Base-by-base conservation (phyloP, 2,113 vertebrate species). In the Microtus richardsoni region DNA sequence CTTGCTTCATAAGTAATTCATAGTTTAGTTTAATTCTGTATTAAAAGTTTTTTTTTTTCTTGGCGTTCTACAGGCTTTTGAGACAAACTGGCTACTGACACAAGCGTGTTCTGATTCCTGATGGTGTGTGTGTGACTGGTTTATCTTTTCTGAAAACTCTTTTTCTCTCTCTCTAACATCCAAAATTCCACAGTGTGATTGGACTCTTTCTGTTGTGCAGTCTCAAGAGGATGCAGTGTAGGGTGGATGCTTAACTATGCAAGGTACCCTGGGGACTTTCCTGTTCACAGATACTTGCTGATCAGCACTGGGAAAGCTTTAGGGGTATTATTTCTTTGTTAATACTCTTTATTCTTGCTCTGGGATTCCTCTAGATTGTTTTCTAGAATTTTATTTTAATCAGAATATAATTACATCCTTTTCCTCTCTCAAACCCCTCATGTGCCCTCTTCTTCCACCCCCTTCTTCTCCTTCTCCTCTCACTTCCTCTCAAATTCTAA, bases 91-190 rank as follows among this genome's bases (percentile, higher is more conserved):
- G 3, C 36, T 77, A 0, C 85, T 89, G 71, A 66, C 64, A 80
- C 30, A 7, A 82, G 36, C 52, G 24, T 36, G 22, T 80, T 79
- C 75, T 49, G 49, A 87, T 90, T 93, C 36, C 36, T 12, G 6
- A 66, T 62, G 3, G 26, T 90, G 54, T 77, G 44, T 75, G 21
- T n/a, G 41, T 90, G n/a, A 47, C 36, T 19, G 89, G 91, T 88
- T 95, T 66, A 52, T 75, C 79, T 94, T 91, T 91, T 87, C 24
- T 64, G 26, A 78, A 66, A n/a, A 13, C n/a, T 36, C 89, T 52
- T 84, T 44, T 17, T 68, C 30, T 70, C 47, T 54, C 0, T 49
- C 28, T 86, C 64, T 70, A 2, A 41, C n/a, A 19, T 82, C 10
- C 60, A 3, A 33, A 78, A 60, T 91, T 52, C 71, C 24, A 30